phyloP scores from a whole-genome alignment of 2,888 invertebrate species.

The Microplitis manilae region DNA sequence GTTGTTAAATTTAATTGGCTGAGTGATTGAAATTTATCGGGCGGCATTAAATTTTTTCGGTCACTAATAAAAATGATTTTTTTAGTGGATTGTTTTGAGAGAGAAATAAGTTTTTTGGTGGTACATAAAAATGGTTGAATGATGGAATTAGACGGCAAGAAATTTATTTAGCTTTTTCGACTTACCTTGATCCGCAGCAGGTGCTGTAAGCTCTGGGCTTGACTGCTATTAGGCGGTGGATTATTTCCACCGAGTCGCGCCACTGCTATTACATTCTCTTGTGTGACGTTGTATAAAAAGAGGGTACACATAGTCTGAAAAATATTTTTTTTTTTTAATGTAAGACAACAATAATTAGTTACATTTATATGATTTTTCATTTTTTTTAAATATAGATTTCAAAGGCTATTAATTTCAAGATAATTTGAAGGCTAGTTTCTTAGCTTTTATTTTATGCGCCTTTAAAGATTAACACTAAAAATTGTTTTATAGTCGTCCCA shows the following conservation, averaged over 20 bases:
- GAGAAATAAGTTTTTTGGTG: not conserved
- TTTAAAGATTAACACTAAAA: no score
- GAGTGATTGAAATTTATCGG: not conserved
- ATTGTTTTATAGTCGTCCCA: no score
- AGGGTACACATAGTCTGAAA: constrained; percentile 88
- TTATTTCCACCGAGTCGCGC: constrained; percentile 82
- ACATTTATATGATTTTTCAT: not conserved
- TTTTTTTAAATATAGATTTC: no score
- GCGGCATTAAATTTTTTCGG: not conserved
- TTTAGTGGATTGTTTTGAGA: not conserved
- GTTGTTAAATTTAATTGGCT: not conserved
- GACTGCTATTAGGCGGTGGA: constrained; percentile 69
- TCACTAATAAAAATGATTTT: not conserved
- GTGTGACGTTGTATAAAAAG: constrained; percentile 88
- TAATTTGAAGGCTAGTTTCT: no score
- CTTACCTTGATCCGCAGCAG: constrained; percentile 72
- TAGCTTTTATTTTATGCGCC: no score
- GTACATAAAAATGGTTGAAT: not conserved
- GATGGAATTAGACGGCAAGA: not conserved
- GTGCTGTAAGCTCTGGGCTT: constrained; percentile 75
- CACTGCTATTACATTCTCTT: constrained; percentile 90
- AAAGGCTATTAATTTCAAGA: no score
- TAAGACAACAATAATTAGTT: constrained; percentile 4
- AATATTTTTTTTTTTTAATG: constrained; percentile 26
- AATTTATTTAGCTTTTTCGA: constrained; percentile 23